Base-by-base conservation (phyloP, 2,888 invertebrate genomes). In the Agrochola circellaris region DNA sequence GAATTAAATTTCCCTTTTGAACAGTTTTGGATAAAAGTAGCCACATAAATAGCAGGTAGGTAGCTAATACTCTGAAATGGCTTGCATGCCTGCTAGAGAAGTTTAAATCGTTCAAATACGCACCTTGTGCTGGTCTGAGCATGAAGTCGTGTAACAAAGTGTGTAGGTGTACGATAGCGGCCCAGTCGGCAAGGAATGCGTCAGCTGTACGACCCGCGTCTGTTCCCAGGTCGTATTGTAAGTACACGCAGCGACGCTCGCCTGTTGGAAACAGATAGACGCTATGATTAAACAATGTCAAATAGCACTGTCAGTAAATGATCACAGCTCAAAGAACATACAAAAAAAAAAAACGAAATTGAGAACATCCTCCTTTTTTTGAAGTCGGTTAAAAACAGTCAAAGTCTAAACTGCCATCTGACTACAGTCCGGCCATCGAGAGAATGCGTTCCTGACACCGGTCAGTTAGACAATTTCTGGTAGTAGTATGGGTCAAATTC, bases 141-240 rank as follows among this genome's bases (percentile, higher is more conserved):
- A 98, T 98, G 90, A 99, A 98, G 91, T 99, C 98, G 86, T 98
- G 97, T 1, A 99, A 98, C 64, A 99, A 97, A 0, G 98, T 97
- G 92, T 99, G 99, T 4, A 99, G 97, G 90, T 99, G 98, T 20
- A 98, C 99, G 89, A 99, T 99, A 90, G 99, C 98, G 4, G 98
- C 98, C 99, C 99, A 99, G 93, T 99, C 99, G 73, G 98, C 98
- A 20, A 99, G 96, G 84, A 99, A 97, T 7, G 98, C 97, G 88
- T 99, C 98, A 0, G 99, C 99, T 9, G 99, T 98, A 91, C 98
- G 98, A 13, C 98, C 98, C 82, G 99, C 99, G 76, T 98, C 98
- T 23, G 98, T 98, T n/a, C 98, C 98, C 97, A 99, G 98, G 90
- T 99, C 99, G 92, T 99, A 99, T 87, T 98, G 98, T 83, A 99